Evolutionary conservation across 2,888 invertebrate species (phyloP), one percentile per base, ranked within the genome.

Genomic region (Eilema caniola): DNA sequence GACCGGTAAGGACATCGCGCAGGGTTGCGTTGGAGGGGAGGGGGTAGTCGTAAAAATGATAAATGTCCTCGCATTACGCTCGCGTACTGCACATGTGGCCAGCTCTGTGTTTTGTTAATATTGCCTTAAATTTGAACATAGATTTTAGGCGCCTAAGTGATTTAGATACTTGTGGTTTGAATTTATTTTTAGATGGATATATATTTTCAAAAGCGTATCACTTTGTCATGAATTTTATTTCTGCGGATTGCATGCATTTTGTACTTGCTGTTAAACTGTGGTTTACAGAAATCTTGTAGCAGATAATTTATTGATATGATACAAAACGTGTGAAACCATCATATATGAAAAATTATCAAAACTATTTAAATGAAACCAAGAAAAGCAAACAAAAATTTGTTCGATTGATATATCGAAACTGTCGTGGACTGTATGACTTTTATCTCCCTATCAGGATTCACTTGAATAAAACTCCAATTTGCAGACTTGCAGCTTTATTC

Each of bases 11-110:
- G 71, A 77, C 71, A 61, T 33, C 65, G 62, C 64, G 72, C 70
- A 64, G 72, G 72, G 31, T 66, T 60, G 68, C 61, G 61, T 66
- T 67, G 67, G 67, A 47, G 53, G 25, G 67, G 41, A 60, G 63
- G 69, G 59, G 68, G 72, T 60, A 70, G 69, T 85, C 84, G 79
- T 85, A 85, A 86, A 86, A 78, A 84, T 85, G 85, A 85, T 76
- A 82, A 85, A 85, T 80, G 82, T 78, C 66, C 84, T 76, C 78
- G 73, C 82, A 85, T 85, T 84, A 86, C 80, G 71, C 62, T 56
- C 74, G 71, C 73, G 69, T 62, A 81, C 70, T 81, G 81, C 81
- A 81, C 81, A 81, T 81, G 81, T 82, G 81, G 67, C 81, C 78
- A 63, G 71, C 72, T 67, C 68, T 80, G 81, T 82, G 71, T 82